Percentiles rank a stretch among this genome's conserved stretches.
These are phyloP conservation scores for Zaprionus taronus DNA, from an alignment of 1,140 invertebrate genomes.

Conservation along the genomic window DNA sequence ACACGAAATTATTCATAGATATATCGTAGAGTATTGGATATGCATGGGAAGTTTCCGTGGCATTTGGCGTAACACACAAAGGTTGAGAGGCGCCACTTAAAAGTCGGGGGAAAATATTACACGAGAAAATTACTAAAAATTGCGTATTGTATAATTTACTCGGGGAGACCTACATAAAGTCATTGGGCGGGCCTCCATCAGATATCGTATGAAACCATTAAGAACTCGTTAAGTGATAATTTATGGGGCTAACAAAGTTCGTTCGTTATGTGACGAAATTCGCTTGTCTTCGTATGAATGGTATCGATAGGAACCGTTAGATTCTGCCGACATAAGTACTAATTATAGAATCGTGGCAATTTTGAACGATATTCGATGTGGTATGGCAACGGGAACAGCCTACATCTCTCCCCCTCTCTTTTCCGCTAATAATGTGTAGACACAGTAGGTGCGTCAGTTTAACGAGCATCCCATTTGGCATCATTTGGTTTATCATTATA, in stretches of 20 bases:
- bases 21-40: slow-evolving; percentile 10
- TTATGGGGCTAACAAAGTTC: background rate
- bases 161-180: background rate
- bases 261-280: slow-evolving; percentile 13
- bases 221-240: slow-evolving; percentile 29
- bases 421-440: too few relatives aligned
- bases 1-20: slow-evolving; percentile 30
- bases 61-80: slow-evolving; percentile 7
- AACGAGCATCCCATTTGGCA: background rate
- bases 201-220: slow-evolving; percentile 15
- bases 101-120: slow-evolving; percentile 3
- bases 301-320: slow-evolving; percentile 22
- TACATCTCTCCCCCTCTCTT: background rate
- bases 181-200: background rate
- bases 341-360: background rate
- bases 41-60: slow-evolving; percentile 33
- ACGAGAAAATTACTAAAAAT: slow-evolving; percentile 6
- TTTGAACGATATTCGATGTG: background rate
- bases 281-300: slow-evolving; percentile 11
- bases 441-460: background rate
- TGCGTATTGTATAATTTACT: background rate
- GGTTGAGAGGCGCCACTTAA: slow-evolving; percentile 12
- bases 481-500: background rate
- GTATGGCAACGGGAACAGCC: background rate
- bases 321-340: background rate